Evolutionary conservation across 2,888 invertebrate species (phyloP), one percentile per base, ranked within the genome.

Genomic region (Aromia moschata): DNA sequence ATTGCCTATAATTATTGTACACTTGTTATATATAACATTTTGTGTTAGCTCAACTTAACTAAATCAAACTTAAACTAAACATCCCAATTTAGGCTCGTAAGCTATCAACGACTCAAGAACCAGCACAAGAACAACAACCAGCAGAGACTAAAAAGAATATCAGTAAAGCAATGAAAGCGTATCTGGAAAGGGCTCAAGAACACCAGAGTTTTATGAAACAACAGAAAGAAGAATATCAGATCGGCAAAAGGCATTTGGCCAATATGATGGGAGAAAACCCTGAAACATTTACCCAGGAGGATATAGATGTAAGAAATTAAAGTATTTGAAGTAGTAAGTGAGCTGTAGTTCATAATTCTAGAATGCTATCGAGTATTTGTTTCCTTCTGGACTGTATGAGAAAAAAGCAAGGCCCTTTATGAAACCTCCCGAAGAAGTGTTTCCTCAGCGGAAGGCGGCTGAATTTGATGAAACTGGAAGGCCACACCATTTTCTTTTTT

Each of bases 231-330:
- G 93, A 96, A 73, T 99, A 88, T 79, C 89, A 93, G 78, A 89
- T 96, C 73, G 99, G 99, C 11, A 94, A 92, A 79, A 84, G 97
- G 25, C 97, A 99, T 83, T 85, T 99, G 64, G 98, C 99, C 0
- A 98, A 97, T 79, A 99, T 99, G 89, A 99, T 99, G 98, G 98
- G 98, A 0, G 89, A 90, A 79, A 92, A 98, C 83, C 90, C 92
- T 0, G 92, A 95, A 73, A 88, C 86, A 0, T 94, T 98, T 77
- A 91, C 92, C 0, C 93, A 97, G 77, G 85, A 88, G 53, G 93
- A 96, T 77, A 86, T 98, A 20, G 88, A 96, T 82, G 92, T 93
- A 83, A 82, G 82, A 80, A 11, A n/a, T 33, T 7, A 33, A n/a
- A 33, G 10, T 14, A 38, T 31, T 56, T 38, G 38, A n/a, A n/a